Evolutionary conservation across 2,888 invertebrate genomes (phyloP).

Genomic region (Apocheima hispidaria): DNA sequence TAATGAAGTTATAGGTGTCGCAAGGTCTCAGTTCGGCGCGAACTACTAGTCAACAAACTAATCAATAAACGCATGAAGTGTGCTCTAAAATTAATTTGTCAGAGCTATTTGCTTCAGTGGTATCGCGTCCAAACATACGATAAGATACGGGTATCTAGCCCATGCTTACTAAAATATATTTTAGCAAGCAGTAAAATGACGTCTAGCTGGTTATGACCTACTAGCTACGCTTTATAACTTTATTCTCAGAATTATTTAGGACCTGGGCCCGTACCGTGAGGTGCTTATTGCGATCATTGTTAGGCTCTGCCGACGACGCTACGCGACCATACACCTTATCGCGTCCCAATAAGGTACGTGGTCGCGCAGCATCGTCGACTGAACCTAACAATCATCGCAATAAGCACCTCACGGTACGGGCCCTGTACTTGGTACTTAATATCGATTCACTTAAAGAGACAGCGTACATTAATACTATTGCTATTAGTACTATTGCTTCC

Average conservation of each 20-base stretch:
- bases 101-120: slow-evolving; percentile 19
- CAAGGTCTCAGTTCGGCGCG: too few relatives aligned
- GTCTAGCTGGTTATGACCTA: slow-evolving; percentile 30
- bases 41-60: neutral
- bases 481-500: too few relatives aligned
- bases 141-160: slow-evolving; percentile 39
- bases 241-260: slow-evolving; percentile 1
- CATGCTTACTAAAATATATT: slow-evolving; percentile 20
- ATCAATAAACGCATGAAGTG: slow-evolving; percentile 20
- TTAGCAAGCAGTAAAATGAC: slow-evolving; percentile 37
- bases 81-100: slow-evolving; percentile 30
- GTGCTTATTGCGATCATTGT: too few relatives aligned
- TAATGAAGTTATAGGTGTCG: too few relatives aligned
- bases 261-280: too few relatives aligned
- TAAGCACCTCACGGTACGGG: too few relatives aligned
- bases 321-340: too few relatives aligned
- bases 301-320: too few relatives aligned
- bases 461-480: slow-evolving; percentile 6
- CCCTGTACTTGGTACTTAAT: too few relatives aligned
- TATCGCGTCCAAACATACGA: slow-evolving; percentile 33
- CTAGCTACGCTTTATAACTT: neutral
- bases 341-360: too few relatives aligned
- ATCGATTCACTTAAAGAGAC: slow-evolving; percentile 17
- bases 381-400: too few relatives aligned
- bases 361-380: too few relatives aligned